Evolutionary conservation across 2,113 vertebrate species (phyloP), one percentile per base, ranked within the genome.

Genomic region (Miniopterus natalensis): DNA sequence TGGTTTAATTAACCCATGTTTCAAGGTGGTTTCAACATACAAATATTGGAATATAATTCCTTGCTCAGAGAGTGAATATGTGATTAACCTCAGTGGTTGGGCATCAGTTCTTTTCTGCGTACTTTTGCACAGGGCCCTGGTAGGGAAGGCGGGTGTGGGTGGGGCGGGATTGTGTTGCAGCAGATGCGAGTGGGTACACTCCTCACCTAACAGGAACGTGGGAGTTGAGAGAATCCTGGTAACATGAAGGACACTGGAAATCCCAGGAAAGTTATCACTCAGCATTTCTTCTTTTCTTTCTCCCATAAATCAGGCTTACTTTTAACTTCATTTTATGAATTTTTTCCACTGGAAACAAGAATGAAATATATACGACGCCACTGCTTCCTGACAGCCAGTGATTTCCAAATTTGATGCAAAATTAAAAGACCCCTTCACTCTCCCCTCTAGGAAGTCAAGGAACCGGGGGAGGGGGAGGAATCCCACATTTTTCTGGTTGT

Each of bases 371-470:
- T 47, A 36, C 51, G 89, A 75, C 20, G 14, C 25, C 29, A 40
- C 29, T 42, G 11, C 9, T 61, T 83, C 5, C 55, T 90, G 17
- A 90, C 27, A 81, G 17, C n/a, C 47, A 86, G 9, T 27, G 36
- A 77, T 65, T 89, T 92, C 40, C 27, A 90, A 57, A 78, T 71
- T 81, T 71, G 14, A 83, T 77, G 27, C 68, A 85, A 78, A 90
- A n/a, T 70, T 17, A 77, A 81, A 40, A 25, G 2, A 31, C 86
- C 57, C 84, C 70, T 97, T 59, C 42, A 51, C 59, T 57, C 15
- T 31, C 23, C 55, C 42, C 23, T 73, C 13, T 47, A n/a, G 11
- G 7, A 63, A 83, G 21, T 27, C 59, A 75, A 63, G 25, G 31
- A 80, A 68, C 11, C 6, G 15, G 40, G 21, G 21, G 12, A 23